phyloP scores from a whole-genome alignment of 2,888 invertebrate genomes.

The Bursaphelenchus okinawaensis region DNA sequence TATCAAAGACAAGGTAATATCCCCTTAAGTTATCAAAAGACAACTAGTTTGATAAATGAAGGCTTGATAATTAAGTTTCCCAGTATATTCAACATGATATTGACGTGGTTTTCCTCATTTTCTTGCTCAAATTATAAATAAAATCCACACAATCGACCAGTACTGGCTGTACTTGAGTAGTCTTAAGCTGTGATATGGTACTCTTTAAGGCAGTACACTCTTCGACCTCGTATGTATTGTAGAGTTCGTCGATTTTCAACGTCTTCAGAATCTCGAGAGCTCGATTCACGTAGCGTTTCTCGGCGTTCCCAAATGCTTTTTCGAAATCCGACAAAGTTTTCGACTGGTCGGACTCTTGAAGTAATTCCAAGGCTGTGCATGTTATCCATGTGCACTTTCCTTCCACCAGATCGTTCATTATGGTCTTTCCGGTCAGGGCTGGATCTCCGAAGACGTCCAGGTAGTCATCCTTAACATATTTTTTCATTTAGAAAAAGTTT shows the following conservation, averaged over 20 bases:
- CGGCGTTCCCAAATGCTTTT: not conserved
- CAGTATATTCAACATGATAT: too few species aligned
- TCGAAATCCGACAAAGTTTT: not conserved
- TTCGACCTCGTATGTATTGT: not conserved
- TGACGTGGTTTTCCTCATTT: not conserved
- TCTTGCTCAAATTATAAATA: not conserved
- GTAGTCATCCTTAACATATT: conserved; percentile 55
- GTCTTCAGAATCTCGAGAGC: not conserved
- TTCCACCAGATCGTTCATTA: conserved; percentile 75
- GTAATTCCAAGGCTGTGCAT: conserved; percentile 33
- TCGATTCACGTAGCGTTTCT: not conserved
- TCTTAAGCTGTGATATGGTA: not conserved
- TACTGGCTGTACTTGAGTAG: not conserved
- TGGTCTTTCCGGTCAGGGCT: conserved; percentile 73
- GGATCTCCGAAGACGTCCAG: conserved; percentile 60
- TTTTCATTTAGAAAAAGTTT: too few species aligned
- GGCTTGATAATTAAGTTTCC: too few species aligned
- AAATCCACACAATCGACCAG: not conserved
- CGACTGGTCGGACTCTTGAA: not conserved
- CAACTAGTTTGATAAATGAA: too few species aligned
- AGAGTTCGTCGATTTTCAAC: not conserved
- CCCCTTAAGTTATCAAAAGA: too few species aligned
- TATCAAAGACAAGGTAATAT: too few species aligned
- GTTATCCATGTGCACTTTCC: conserved; percentile 86
- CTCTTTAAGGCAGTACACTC: not conserved